These are phyloP conservation scores for Tetragonula clypearis DNA, from an alignment of 1,140 invertebrate species.

Conservation along the genomic window DNA sequence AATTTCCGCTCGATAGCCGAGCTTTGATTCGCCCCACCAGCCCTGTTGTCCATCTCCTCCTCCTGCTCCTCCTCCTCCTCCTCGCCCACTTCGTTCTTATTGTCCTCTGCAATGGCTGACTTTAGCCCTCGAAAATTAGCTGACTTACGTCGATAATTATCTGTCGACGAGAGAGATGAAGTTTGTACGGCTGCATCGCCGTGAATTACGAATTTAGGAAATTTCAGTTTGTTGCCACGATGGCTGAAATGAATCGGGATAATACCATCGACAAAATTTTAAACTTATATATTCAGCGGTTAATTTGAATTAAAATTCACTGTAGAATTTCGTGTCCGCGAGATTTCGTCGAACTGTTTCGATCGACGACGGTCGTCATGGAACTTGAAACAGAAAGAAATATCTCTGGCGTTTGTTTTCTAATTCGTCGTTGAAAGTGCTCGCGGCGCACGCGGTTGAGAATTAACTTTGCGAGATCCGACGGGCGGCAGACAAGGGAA, in stretches of 20 bases:
- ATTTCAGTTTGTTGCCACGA: no score
- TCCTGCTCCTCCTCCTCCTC: no score
- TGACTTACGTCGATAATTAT: not conserved
- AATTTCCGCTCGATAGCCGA: slow-evolving; percentile 41
- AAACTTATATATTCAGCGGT: no score
- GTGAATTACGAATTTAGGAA: not conserved
- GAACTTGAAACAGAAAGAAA: no score
- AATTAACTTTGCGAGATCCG: not conserved
- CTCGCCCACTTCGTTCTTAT: not conserved
- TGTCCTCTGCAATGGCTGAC: not conserved
- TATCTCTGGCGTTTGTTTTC: not conserved
- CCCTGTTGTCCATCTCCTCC: not conserved
- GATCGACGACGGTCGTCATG: no score
- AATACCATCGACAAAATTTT: no score
- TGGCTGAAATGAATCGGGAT: no score
- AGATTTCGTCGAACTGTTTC: no score
- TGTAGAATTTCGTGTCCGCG: not conserved
- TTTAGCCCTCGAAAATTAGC: not conserved
- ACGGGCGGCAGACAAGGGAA: not conserved
- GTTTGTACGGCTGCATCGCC: not conserved
- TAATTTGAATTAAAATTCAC: not conserved
- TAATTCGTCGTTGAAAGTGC: not conserved
- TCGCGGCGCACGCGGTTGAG: no score
- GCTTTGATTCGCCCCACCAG: slow-evolving; percentile 19
- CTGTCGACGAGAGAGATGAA: not conserved